A percentile compares a stretch with the other conserved stretches of the same genome.
These are phyloP conservation scores for Allacma fusca DNA, from an alignment of 2,888 invertebrate genomes.

Conservation along the genomic window DNA sequence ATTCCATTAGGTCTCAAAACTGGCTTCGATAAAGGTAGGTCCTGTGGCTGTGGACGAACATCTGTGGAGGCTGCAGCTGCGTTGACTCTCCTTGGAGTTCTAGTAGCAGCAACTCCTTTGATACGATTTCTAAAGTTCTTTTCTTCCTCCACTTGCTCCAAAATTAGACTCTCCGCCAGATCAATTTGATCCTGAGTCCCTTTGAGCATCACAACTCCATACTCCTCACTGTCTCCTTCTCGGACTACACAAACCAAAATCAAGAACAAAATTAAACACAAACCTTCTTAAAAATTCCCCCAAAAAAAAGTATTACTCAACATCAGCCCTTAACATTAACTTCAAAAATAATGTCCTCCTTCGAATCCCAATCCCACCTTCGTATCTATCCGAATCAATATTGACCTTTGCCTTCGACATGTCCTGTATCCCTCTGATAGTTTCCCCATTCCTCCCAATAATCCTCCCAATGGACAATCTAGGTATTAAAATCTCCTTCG, in stretches of 20 bases:
- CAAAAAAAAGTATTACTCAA: slow-evolving; percentile 13
- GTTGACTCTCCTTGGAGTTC: slow-evolving; percentile 42
- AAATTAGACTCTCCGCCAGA: slow-evolving; percentile 75
- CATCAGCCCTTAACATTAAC: not conserved
- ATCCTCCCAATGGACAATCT: slow-evolving; percentile 73
- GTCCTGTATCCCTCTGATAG: slow-evolving; percentile 75
- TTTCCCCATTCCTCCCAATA: slow-evolving; percentile 78
- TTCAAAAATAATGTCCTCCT: too few species aligned
- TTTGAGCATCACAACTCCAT: slow-evolving; percentile 64
- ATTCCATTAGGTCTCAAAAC: slow-evolving; percentile 67
- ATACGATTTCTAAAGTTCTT: slow-evolving; percentile 65
- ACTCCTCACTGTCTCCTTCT: slow-evolving; percentile 16
- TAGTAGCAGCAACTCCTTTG: slow-evolving; percentile 62
- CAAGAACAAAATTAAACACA: not conserved
- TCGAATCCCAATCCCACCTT: too few species aligned
- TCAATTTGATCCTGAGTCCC: slow-evolving; percentile 81
- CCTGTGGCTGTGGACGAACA: not conserved
- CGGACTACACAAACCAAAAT: slow-evolving; percentile 32
- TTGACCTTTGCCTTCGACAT: slow-evolving; percentile 77
- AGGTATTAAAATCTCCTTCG: slow-evolving; percentile 64
- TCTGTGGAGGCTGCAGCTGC: not conserved
- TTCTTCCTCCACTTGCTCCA: slow-evolving; percentile 73
- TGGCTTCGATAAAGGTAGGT: slow-evolving; percentile 35
- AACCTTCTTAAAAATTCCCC: not conserved
- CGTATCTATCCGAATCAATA: slow-evolving; percentile 65